Percentiles rank a stretch among this genome's conserved stretches.
Evolutionary conservation across 2,797 vertebrate species (phyloP).

Genomic region (Enteromius trimaculatus): DNA sequence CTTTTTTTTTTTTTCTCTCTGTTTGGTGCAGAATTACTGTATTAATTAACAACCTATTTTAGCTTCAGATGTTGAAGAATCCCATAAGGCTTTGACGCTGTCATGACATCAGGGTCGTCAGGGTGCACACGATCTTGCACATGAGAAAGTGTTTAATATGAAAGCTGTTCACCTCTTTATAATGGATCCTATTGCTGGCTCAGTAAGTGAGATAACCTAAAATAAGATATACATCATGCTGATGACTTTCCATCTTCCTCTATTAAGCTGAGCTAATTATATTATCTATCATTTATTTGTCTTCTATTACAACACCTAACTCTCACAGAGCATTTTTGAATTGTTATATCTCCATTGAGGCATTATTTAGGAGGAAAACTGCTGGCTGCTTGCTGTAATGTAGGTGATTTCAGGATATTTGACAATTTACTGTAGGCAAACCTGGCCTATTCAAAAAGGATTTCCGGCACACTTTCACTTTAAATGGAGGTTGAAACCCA

Average conservation of each 20-base stretch:
- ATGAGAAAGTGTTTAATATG: not conserved
- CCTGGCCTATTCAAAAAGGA: conserved; percentile 3
- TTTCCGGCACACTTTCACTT: not conserved
- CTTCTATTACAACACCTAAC: not conserved
- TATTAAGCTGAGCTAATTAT: not conserved
- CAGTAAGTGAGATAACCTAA: not conserved
- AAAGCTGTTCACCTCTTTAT: not conserved
- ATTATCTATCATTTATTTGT: not conserved
- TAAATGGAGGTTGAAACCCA: not conserved
- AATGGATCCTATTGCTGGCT: conserved; percentile 4
- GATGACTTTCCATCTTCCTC: not conserved
- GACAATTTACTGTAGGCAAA: not conserved
- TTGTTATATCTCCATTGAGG: not conserved
- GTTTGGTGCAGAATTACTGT: conserved; percentile 44
- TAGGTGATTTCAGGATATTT: not conserved
- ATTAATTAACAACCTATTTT: conserved; percentile 54
- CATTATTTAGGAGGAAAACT: not conserved
- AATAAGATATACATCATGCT: not conserved
- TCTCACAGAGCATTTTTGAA: not conserved
- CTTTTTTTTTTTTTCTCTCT: not conserved
- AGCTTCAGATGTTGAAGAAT: conserved; percentile 40
- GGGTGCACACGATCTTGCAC: not conserved
- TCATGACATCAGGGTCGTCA: not conserved
- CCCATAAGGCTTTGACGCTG: not conserved
- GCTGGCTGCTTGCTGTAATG: not conserved